Percentiles rank a stretch among this genome's conserved stretches.
Conservation (phyloP, 92 coral and sea anemone species). For the Heteractis magnifica region DNA sequence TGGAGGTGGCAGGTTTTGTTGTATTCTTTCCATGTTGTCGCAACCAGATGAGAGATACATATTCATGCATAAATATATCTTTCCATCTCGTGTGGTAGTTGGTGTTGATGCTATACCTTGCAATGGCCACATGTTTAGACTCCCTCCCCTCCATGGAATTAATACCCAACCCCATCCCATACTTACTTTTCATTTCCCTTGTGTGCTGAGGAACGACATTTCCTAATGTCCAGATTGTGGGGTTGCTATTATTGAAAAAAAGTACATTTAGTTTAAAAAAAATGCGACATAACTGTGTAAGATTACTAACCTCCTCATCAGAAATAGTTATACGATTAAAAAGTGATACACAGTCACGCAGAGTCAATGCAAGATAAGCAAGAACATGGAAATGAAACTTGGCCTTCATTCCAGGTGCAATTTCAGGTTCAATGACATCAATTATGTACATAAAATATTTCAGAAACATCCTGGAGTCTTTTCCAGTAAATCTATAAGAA, state of each 20-base stretch:
- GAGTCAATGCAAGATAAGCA: constrained; percentile 38
- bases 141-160: too few relatives aligned
- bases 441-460: constrained; percentile 48
- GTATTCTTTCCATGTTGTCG: too few relatives aligned
- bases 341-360: constrained; percentile 1
- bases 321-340: too few relatives aligned
- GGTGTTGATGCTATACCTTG: constrained; percentile 20
- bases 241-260: constrained; percentile 23
- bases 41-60: too few relatives aligned
- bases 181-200: constrained; percentile 31
- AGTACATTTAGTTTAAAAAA: too few relatives aligned
- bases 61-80: constrained; percentile 24
- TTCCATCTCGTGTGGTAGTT: constrained; percentile 14
- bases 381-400: constrained; percentile 32
- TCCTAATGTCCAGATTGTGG: constrained; percentile 27
- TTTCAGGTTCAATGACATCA: constrained; percentile 39
- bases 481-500: constrained; percentile 59
- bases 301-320: constrained; percentile 23
- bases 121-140: constrained; percentile 29
- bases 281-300: neutral
- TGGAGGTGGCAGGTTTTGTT: too few relatives aligned
- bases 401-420: constrained; percentile 14
- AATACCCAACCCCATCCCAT: constrained; percentile 35
- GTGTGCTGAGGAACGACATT: constrained; percentile 25
- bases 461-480: constrained; percentile 48